These are phyloP conservation scores for Aromia moschata DNA, from an alignment of 2,888 invertebrate genomes.

Conservation along the genomic window DNA sequence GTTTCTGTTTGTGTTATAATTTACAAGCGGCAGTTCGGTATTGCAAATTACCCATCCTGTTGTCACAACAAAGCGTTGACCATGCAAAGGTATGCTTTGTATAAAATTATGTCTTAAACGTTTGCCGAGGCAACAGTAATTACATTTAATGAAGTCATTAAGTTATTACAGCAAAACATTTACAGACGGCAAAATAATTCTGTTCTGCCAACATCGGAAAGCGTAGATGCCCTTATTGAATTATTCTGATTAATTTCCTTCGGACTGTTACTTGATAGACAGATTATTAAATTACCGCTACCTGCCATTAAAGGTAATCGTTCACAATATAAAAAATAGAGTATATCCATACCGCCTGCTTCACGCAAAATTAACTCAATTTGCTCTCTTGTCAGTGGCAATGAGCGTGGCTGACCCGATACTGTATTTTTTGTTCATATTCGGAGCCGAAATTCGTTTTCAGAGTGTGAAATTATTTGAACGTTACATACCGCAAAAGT, in stretches of 20 bases:
- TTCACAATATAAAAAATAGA: slow-evolving; percentile 13
- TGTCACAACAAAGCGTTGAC: no score
- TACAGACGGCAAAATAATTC: no score
- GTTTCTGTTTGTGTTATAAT: no score
- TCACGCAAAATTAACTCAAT: slow-evolving; percentile 12
- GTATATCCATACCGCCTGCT: slow-evolving; percentile 12
- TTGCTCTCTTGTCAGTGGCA: slow-evolving; percentile 14
- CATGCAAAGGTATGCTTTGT: no score
- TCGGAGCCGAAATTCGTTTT: background rate
- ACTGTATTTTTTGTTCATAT: background rate
- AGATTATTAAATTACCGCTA: slow-evolving; percentile 14
- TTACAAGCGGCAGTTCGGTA: no score
- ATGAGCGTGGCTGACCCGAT: background rate
- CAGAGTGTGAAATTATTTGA: background rate
- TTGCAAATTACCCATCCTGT: no score
- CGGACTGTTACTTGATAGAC: slow-evolving; percentile 7
- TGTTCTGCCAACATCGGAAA: no score
- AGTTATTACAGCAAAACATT: no score
- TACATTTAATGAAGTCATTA: no score
- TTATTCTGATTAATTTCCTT: background rate
- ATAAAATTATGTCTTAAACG: no score
- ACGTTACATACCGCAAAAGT: background rate
- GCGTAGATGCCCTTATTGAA: background rate
- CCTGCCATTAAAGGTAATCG: slow-evolving; percentile 7
- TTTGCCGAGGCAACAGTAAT: no score